phyloP scores from a whole-genome alignment of 2,113 vertebrate genomes.

The Aix galericulata region DNA sequence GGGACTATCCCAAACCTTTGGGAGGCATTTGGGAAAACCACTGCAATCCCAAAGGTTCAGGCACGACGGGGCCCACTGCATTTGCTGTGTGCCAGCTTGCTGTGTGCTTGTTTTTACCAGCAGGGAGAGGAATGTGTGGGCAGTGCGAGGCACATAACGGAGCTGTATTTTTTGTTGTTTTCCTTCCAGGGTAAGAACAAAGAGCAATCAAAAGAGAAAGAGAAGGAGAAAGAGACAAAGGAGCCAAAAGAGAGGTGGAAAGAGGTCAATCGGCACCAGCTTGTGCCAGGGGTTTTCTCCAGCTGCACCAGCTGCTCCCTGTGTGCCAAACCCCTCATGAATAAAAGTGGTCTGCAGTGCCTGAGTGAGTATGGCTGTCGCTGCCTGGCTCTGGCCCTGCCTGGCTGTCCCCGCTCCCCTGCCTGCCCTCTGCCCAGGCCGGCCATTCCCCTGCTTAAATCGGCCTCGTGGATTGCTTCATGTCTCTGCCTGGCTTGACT shows the following conservation, averaged over 20 bases:
- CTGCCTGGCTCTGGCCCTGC: not conserved
- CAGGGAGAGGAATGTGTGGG: accelerated
- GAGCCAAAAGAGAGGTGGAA: conserved; percentile 71
- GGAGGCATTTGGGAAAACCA: not conserved
- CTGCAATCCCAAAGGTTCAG: accelerated
- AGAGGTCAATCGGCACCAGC: conserved; percentile 78
- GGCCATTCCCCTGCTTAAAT: not conserved
- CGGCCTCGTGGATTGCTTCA: not conserved
- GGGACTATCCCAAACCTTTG: not conserved
- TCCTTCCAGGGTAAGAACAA: conserved; percentile 87
- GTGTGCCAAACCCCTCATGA: conserved; percentile 86
- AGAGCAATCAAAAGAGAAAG: conserved; percentile 76
- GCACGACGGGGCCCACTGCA: not conserved
- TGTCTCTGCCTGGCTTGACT: not conserved
- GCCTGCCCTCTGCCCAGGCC: not conserved
- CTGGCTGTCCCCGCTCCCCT: accelerated
- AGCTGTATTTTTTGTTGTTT: not conserved
- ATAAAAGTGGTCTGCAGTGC: conserved; percentile 88
- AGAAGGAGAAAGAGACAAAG: conserved; percentile 70
- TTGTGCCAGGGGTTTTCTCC: conserved; percentile 83
- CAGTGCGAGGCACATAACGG: not conserved
- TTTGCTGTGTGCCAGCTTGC: not conserved
- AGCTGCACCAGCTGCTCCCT: conserved; percentile 87
- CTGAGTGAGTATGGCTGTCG: conserved; percentile 85
- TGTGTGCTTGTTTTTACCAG: accelerated